Base-by-base conservation (phyloP, 2,888 invertebrate species). In the Xestia c-nigrum region DNA sequence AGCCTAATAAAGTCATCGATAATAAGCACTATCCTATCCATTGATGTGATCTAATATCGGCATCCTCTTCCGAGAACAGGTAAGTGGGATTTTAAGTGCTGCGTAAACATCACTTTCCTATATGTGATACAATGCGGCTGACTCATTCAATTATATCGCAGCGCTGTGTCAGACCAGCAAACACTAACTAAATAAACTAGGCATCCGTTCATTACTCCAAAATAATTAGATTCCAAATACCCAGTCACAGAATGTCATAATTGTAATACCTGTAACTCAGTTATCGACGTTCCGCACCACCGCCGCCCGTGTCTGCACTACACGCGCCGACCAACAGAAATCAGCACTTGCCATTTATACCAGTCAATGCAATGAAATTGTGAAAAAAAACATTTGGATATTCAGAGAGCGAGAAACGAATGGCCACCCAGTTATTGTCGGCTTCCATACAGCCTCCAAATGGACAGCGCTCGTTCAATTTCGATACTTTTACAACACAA, bases 401-500 rank as follows among this genome's bases (percentile, higher is more conserved):
- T 96, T 95, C 94, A 93, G 91, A 89, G 89, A 90, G 92, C 91
- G 93, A 93, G 93, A 92, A 91, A 90, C 93, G 94, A 94, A 94
- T 92, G 93, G 91, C 82, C 91, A 90, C 86, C 89, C 91, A 90
- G 92, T 92, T 94, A 96, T 96, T 96, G 95, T 95, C 93, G 90
- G 90, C 92, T 91, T 89, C 91, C 92, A 94, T 93, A 94, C 91
- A 93, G 92, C 87, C 86, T 92, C 93, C 93, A 95, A 96, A 95
- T 96, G 96, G 96, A 96, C 93, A 91, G 92, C 91, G 93, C 91
- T 91, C 93, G 94, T 96, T 94, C 96, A 96, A 96, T 96, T 96
- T 95, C 95, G 95, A 96, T 96, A 96, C 96, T 96, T 95, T 96
- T 91, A 93, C 94, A 94, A 95, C 93, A 96, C 96, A 96, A 96